Base-by-base conservation (phyloP, 2,888 invertebrate species). In the Lamellibrachia satsuma region DNA sequence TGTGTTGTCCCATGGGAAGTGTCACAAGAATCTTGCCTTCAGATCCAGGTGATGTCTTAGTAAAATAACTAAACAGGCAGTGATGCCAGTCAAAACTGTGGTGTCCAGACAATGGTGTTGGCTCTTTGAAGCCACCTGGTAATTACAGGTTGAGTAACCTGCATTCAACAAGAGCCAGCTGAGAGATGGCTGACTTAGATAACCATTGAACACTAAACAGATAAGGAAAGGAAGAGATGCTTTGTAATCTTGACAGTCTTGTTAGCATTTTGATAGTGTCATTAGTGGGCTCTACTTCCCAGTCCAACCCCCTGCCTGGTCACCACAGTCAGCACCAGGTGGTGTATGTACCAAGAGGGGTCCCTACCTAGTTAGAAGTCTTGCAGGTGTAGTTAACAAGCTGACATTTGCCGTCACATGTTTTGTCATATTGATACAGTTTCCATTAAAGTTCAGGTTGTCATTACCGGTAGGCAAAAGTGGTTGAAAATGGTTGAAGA, bases 241-340 rank as follows among this genome's bases (percentile, higher is more conserved):
- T 75, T 75, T 75, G 75, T 22, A 22, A 75, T 75, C 75, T 75
- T 75, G 75, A 15, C 75, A 75, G 75, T 75, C 75, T 75, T 75
- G 75, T 75, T 75, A 75, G 75, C 75, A 75, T 75, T 75, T 75
- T 75, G 75, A 75, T 75, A 75, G 75, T 75, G 75, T 75, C 11
- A 75, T 75, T 75, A 75, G 75, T 75, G 75, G 75, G 75, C 75
- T 4, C 75, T n/a, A 11, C 75, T 75, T n/a, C 75, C 15, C 75
- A 75, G 22, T n/a, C 75, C 75, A 39, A 75, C 75, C 75, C 60
- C 75, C 75, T 75, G 75, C 22, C 2, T 75, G 75, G 75, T 75
- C n/a, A 22, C 22, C 6, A 2, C 75, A 75, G 75, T 15, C 22
- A 75, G 15, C 75, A 75, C 75, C 75, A 75, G 75, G 75, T 75